Conservation (phyloP, 1,140 invertebrate species). For the Atopsyche davidsoni region DNA sequence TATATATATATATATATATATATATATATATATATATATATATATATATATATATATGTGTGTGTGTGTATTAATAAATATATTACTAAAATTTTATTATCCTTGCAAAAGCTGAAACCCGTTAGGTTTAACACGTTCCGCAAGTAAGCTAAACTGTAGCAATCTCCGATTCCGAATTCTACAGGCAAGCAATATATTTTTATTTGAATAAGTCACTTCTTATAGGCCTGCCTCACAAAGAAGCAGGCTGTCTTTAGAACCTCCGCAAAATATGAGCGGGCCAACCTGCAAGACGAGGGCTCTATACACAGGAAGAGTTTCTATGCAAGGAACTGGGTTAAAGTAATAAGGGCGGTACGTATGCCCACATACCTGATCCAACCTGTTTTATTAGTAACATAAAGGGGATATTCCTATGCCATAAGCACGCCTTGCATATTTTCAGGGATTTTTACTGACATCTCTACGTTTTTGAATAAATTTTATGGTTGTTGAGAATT, state of each 20-base stretch:
- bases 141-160: not conserved
- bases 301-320: too few species aligned
- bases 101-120: not conserved
- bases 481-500: too few species aligned
- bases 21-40: not conserved
- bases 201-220: too few species aligned
- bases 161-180: too few species aligned
- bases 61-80: not conserved
- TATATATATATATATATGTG: slow-evolving; percentile 1
- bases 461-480: too few species aligned
- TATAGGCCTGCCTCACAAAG: too few species aligned
- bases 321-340: slow-evolving; percentile 2
- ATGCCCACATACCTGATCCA: too few species aligned
- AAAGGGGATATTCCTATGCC: not conserved
- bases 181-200: too few species aligned
- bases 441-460: not conserved
- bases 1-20: not conserved
- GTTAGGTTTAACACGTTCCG: not conserved
- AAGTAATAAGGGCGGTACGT: slow-evolving; percentile 4
- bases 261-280: too few species aligned
- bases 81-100: not conserved
- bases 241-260: too few species aligned
- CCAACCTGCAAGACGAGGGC: too few species aligned
- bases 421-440: not conserved
- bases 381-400: not conserved